These are phyloP conservation scores for Tachina lurida DNA, from an alignment of 2,888 invertebrate species.

Conservation along the genomic window DNA sequence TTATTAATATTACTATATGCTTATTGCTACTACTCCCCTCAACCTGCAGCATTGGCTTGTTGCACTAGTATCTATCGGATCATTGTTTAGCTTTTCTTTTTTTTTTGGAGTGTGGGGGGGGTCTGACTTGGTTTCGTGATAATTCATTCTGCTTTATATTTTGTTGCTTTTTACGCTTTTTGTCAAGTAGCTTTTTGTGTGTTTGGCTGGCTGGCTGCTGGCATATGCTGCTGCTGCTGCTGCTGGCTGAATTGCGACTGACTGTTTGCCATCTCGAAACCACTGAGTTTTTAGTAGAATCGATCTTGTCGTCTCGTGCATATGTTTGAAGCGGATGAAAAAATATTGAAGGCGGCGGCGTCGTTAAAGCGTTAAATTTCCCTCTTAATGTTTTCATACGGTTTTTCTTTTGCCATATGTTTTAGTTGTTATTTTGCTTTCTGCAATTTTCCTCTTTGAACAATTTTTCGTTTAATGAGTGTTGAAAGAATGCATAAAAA, in stretches of 20 bases:
- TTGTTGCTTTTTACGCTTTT: constrained; percentile 43
- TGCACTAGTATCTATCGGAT: constrained; percentile 28
- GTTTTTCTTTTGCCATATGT: constrained; percentile 45
- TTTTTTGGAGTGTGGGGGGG: no score
- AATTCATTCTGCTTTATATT: constrained; percentile 41
- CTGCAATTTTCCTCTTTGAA: constrained; percentile 24
- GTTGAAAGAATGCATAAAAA: constrained; percentile 36
- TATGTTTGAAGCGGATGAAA: constrained; percentile 75
- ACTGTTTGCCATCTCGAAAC: constrained; percentile 59
- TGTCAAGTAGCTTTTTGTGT: constrained; percentile 38
- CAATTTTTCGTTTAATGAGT: constrained; percentile 45
- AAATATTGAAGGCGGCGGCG: constrained; percentile 42
- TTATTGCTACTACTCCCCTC: constrained; percentile 3
- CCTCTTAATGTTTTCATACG: constrained; percentile 46
- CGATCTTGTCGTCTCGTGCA: constrained; percentile 81
- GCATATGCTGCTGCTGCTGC: constrained; percentile 47
- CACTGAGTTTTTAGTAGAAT: constrained; percentile 79
- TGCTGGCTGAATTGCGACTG: constrained; percentile 33
- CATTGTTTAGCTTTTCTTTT: constrained; percentile 38
- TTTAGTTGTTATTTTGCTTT: constrained; percentile 17
- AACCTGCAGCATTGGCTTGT: constrained; percentile 16
- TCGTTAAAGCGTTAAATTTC: constrained; percentile 23
- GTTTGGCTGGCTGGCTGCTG: constrained; percentile 41
- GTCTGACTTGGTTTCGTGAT: constrained; percentile 48
- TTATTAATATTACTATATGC: neutral